phyloP scores from a whole-genome alignment of 2,113 vertebrate species.

The Psilopsiagon aurifrons region DNA sequence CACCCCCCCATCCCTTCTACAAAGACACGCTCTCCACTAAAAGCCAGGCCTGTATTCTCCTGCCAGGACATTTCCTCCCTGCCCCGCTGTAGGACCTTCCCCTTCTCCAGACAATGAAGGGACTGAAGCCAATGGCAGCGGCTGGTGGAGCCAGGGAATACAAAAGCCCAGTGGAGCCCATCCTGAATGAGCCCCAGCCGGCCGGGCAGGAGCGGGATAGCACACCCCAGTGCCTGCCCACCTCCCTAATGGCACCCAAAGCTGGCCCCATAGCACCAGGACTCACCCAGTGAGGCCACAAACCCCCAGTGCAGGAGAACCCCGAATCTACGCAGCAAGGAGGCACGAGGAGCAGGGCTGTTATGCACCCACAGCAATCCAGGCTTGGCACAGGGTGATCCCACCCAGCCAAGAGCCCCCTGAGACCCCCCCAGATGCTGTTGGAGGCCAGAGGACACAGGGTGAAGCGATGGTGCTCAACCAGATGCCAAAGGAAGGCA shows the following conservation, averaged over 20 bases:
- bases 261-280: background rate
- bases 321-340: background rate
- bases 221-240: background rate
- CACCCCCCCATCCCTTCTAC: background rate
- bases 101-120: slow-evolving; percentile 61
- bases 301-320: background rate
- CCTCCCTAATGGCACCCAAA: background rate
- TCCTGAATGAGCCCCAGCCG: background rate
- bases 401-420: background rate
- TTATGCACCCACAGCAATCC: accelerated
- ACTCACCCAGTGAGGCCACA: accelerated
- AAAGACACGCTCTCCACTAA: background rate
- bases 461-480: background rate
- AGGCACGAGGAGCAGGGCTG: too few relatives aligned
- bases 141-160: slow-evolving; percentile 23
- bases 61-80: slow-evolving; percentile 57
- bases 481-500: background rate
- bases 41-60: slow-evolving; percentile 42
- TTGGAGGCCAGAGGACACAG: background rate
- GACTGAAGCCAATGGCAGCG: slow-evolving; percentile 19
- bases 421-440: background rate
- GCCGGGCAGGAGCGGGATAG: background rate
- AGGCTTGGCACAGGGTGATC: too few relatives aligned
- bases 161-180: background rate
- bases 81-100: slow-evolving; percentile 49